Base-by-base conservation (phyloP, 2,888 invertebrate genomes). In the Synergus laeviventris region DNA sequence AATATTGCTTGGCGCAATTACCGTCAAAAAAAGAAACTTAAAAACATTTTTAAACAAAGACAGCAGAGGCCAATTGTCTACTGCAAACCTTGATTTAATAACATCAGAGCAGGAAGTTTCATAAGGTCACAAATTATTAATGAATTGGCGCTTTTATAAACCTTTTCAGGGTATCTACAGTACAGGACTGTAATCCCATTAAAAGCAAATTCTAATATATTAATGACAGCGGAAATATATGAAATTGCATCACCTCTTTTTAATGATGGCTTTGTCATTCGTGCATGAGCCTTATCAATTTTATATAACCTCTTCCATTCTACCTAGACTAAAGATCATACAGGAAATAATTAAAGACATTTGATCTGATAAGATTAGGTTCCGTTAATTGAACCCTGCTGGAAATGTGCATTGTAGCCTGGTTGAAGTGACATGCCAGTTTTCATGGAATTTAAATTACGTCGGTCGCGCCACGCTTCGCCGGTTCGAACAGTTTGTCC, bases 1-100 rank as follows among this genome's bases (percentile, higher is more conserved):
- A 87, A 87, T 88, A 87, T 31, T 86, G 82, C 83, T 84, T 80
- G 80, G 79, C 82, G 85, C 85, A 86, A 87, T 87, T 88, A 85
- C 84, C 76, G 79, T 76, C 77, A 24, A 21, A 66, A 64, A 38
- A 39, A 21, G 18, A n/a, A 42, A 1, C 5, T 24, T 31, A 60
- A 16, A 66, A 66, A 14, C 14, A 42, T 14, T 42, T 42, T 64
- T 8, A 66, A 66, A 66, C 24, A 42, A 66, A 66, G 64, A 66
- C 64, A 66, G 64, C 21, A 14, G 42, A 12, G 14, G 24, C 42
- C 42, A 42, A 66, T 66, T 66, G 42, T 11, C 16, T 42, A 66
- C 42, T 42, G 54, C n/a, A 39, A 7, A 18, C 39, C 21, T 42
- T 66, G 64, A 66, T 66, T 21, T 42, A 42, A 66, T 42, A 21